Evolutionary conservation across 2,797 vertebrate genomes (phyloP).

Genomic region (Bovichtus diacanthus): DNA sequence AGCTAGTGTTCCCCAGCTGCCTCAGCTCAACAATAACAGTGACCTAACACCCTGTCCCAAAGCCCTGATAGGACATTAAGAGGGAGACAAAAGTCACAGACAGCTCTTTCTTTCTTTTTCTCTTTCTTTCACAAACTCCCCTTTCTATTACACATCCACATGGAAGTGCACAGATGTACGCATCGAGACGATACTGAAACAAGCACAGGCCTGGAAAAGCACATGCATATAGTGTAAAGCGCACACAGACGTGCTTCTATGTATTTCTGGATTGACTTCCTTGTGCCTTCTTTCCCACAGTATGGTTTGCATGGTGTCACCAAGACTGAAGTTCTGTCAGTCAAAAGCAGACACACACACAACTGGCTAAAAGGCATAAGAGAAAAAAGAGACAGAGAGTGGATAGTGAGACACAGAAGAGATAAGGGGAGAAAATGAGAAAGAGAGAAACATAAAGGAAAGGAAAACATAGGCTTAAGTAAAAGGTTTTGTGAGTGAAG

Average conservation of each 20-base stretch:
- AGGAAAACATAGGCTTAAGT: not conserved
- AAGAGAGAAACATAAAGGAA: not conserved
- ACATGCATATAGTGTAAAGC: constrained; percentile 18
- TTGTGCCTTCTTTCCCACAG: constrained; percentile 22
- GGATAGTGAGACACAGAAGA: constrained; percentile 10
- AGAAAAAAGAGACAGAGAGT: not conserved
- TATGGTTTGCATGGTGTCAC: constrained; percentile 41
- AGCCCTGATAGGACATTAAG: constrained; percentile 26
- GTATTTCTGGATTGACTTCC: constrained; percentile 28
- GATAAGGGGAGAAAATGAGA: constrained; percentile 7
- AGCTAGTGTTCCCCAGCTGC: constrained; percentile 52
- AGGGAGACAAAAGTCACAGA: constrained; percentile 24
- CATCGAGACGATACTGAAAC: constrained; percentile 3
- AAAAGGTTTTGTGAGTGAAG: constrained; percentile 1
- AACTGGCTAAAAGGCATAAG: constrained; percentile 26
- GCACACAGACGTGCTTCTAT: not conserved
- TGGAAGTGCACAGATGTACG: not conserved
- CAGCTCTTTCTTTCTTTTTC: not conserved
- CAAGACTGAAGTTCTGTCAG: constrained; percentile 33
- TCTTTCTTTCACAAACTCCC: not conserved
- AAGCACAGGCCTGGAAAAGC: not conserved
- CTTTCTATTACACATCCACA: not conserved
- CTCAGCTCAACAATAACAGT: constrained; percentile 45
- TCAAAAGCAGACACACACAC: constrained; percentile 47
- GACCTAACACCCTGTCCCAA: constrained; percentile 31